Evolutionary conservation across 2,797 vertebrate species (phyloP).

Genomic region (Pantherophis vulpinus): DNA sequence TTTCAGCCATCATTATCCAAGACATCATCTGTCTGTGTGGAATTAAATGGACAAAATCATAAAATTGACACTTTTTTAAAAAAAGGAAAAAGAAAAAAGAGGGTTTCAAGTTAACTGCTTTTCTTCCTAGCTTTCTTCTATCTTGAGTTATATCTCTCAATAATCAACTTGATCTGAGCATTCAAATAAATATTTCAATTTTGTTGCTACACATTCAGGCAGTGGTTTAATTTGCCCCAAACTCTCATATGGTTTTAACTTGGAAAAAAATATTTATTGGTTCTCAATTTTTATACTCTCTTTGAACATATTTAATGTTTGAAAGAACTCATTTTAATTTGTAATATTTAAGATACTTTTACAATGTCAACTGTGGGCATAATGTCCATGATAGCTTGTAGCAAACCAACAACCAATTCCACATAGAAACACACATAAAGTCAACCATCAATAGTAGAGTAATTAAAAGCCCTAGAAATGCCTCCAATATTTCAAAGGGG

Average conservation of each 20-base stretch:
- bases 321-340: background rate
- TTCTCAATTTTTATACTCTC: background rate
- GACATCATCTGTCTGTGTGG: background rate
- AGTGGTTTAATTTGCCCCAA: background rate
- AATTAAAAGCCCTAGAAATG: background rate
- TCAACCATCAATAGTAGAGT: background rate
- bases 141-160: background rate
- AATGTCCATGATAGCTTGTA: background rate
- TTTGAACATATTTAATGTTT: background rate
- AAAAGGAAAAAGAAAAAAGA: background rate
- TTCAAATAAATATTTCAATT: constrained; percentile 2
- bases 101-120: background rate
- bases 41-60: background rate
- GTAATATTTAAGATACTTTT: background rate
- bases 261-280: background rate
- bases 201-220: background rate
- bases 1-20: background rate
- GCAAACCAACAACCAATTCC: background rate
- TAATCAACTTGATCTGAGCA: background rate
- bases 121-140: background rate
- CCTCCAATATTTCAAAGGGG: background rate
- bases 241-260: background rate
- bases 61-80: background rate
- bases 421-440: background rate
- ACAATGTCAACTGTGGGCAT: background rate